Evolutionary conservation across 2,113 vertebrate species (phyloP).

Genomic region (Climacteris rufus): DNA sequence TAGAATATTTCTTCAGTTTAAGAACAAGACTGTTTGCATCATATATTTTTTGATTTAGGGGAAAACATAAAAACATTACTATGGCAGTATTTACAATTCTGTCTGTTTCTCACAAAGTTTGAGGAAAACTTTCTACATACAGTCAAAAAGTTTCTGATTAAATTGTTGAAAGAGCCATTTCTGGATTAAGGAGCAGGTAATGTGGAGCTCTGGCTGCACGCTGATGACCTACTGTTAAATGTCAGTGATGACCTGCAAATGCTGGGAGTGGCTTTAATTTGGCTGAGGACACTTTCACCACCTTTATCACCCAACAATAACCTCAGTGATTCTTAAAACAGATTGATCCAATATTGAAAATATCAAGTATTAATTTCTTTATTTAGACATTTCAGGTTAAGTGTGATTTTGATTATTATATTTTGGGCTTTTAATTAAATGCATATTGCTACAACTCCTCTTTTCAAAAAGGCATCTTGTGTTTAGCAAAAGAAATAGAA

Average conservation of each 20-base stretch:
- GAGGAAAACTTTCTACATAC: not conserved
- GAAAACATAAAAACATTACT: not conserved
- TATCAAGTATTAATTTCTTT: not conserved
- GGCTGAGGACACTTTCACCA: not conserved
- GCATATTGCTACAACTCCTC: not conserved
- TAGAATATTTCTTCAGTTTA: not conserved
- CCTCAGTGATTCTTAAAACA: not conserved
- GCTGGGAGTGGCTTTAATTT: not conserved
- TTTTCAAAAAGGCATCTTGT: not conserved
- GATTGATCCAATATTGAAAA: not conserved
- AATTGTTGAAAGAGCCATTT: not conserved
- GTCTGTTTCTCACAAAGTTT: no score
- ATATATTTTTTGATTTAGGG: not conserved
- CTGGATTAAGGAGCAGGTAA: not conserved
- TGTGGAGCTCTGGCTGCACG: not conserved
- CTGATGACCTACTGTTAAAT: not conserved
- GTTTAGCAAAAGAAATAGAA: not conserved
- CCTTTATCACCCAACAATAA: not conserved
- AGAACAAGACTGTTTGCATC: not conserved
- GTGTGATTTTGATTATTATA: not conserved
- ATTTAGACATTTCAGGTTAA: not conserved
- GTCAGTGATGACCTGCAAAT: not conserved
- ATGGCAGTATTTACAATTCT: not conserved
- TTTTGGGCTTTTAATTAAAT: not conserved
- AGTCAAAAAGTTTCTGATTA: not conserved